Evolutionary conservation across 2,113 vertebrate species (phyloP).

Genomic region (Tichodroma muraria): DNA sequence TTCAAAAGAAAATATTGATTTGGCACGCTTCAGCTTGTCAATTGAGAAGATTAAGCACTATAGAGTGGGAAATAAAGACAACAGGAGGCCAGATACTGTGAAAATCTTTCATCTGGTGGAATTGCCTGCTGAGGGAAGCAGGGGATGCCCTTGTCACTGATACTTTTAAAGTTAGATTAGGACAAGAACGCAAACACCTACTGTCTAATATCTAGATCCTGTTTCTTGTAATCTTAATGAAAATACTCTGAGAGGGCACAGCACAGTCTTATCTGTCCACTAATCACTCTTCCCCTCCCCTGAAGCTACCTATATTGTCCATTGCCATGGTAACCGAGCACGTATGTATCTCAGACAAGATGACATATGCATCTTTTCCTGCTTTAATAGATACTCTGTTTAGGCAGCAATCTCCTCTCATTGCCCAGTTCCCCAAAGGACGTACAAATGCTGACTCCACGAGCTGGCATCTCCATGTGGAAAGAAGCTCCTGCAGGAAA

Average conservation of each 20-base stretch:
- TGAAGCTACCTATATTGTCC: constrained; percentile 31
- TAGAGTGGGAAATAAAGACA: neutral
- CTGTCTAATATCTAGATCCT: neutral
- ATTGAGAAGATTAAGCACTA: constrained; percentile 3
- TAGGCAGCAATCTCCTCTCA: neutral
- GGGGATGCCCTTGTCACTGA: neutral
- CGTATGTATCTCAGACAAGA: constrained; percentile 9
- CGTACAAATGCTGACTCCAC: fast-evolving
- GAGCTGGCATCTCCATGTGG: neutral
- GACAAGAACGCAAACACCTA: neutral
- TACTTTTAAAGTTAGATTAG: neutral
- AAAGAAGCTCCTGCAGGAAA: neutral
- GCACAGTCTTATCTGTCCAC: neutral
- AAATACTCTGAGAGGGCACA: neutral
- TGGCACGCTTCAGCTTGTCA: neutral
- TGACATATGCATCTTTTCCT: constrained; percentile 22
- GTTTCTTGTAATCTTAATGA: constrained; percentile 1
- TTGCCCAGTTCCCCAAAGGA: neutral
- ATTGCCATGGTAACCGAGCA: constrained; percentile 34
- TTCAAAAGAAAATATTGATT: constrained; percentile 41
- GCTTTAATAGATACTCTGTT: constrained; percentile 2
- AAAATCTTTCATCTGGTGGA: neutral
- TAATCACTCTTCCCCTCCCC: constrained; percentile 32
- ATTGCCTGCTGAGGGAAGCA: neutral
- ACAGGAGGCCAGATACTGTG: neutral